phyloP scores from a whole-genome alignment of 2,888 invertebrate genomes.

The Tetranychus piercei region DNA sequence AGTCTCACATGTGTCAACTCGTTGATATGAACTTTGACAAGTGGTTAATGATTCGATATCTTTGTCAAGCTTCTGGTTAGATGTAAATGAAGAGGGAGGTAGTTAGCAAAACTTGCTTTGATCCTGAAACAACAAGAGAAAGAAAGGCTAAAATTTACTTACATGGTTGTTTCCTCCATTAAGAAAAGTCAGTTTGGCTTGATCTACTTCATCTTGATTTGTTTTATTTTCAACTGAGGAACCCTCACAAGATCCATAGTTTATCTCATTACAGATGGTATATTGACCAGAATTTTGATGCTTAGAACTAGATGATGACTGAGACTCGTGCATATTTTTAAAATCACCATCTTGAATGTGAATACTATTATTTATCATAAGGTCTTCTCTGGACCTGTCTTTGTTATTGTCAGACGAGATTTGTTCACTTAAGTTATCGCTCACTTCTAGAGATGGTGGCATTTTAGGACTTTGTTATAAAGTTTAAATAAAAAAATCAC shows the following conservation, averaged over 20 bases:
- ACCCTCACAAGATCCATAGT: neutral
- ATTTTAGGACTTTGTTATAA: neutral
- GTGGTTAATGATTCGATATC: neutral
- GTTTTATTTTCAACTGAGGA: neutral
- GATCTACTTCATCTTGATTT: neutral
- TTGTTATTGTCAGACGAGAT: neutral
- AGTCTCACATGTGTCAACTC: neutral
- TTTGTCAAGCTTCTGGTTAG: neutral
- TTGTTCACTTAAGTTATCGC: neutral
- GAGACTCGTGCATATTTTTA: too few relatives aligned
- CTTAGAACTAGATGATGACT: neutral
- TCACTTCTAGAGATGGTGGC: neutral
- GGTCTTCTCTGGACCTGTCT: neutral
- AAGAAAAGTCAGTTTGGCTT: neutral
- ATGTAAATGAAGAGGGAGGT: neutral
- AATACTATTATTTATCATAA: neutral
- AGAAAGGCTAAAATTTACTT: neutral
- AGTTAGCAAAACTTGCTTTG: neutral
- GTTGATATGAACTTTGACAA: neutral
- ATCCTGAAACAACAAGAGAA: neutral
- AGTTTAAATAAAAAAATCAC: too few relatives aligned
- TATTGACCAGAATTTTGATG: neutral
- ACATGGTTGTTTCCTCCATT: neutral
- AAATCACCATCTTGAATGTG: neutral
- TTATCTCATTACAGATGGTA: neutral